These are phyloP conservation scores for Drosophila fulvimacula DNA, from an alignment of 2,888 invertebrate species.

Conservation along the genomic window DNA sequence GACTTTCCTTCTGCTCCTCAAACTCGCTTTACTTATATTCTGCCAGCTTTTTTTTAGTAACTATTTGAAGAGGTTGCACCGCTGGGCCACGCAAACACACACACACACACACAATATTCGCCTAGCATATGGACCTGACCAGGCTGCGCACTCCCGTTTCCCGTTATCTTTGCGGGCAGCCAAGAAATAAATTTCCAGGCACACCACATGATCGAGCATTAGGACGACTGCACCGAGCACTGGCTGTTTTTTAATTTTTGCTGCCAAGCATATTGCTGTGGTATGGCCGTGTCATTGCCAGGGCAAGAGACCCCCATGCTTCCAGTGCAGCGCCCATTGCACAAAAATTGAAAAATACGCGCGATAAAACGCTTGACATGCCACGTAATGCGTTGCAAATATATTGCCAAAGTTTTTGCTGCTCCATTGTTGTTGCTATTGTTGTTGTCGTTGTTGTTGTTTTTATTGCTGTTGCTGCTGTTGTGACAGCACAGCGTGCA, in stretches of 20 bases:
- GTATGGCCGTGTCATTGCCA: conserved; percentile 52
- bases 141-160: conserved; percentile 15
- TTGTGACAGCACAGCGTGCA: conserved; percentile 73
- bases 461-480: conserved; percentile 38
- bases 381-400: conserved; percentile 81
- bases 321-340: conserved; percentile 35
- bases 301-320: conserved; percentile 1
- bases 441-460: conserved; percentile 25
- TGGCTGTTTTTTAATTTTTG: conserved; percentile 57
- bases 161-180: conserved; percentile 74
- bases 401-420: conserved; percentile 76
- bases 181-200: conserved; percentile 73
- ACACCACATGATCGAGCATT: conserved; percentile 66
- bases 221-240: conserved; percentile 40
- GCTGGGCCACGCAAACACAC: conserved; percentile 37
- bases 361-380: conserved; percentile 80
- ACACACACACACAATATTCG: conserved; percentile 20
- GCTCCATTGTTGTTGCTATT: conserved; percentile 17
- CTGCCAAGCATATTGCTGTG: conserved; percentile 57
- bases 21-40: conserved; percentile 12
- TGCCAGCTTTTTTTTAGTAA: conserved; percentile 32
- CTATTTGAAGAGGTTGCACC: conserved; percentile 74
- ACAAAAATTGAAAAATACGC: conserved; percentile 79
- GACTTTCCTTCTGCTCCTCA: neutral
- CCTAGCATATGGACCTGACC: conserved; percentile 44